Evolutionary conservation across 2,113 vertebrate species (phyloP).

Genomic region (Brachionichthys hirsutus): DNA sequence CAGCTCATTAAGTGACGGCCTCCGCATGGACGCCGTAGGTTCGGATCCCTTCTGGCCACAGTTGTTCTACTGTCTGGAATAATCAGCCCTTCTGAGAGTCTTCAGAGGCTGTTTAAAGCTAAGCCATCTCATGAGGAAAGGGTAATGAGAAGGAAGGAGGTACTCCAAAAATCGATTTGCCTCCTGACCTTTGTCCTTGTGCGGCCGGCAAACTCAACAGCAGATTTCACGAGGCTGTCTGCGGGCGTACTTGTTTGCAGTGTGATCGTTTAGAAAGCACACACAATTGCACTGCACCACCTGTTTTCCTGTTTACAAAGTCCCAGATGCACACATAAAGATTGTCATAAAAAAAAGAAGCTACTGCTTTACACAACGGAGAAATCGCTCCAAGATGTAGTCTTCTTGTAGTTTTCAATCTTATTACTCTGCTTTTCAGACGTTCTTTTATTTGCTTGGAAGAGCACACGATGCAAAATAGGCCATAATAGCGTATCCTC

Average conservation of each 20-base stretch:
- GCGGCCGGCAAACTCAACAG: slow-evolving; percentile 41
- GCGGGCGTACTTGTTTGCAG: too few relatives aligned
- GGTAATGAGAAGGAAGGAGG: slow-evolving; percentile 20
- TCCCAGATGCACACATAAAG: slow-evolving; percentile 35
- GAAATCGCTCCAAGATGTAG: too few relatives aligned
- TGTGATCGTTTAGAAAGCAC: not conserved
- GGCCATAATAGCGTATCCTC: slow-evolving; percentile 28
- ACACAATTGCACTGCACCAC: slow-evolving; percentile 19
- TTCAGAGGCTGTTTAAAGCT: slow-evolving; percentile 8
- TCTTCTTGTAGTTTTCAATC: slow-evolving; percentile 15
- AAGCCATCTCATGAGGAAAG: slow-evolving; percentile 15
- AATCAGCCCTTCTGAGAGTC: slow-evolving; percentile 29
- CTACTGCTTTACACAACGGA: not conserved
- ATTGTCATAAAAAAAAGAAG: slow-evolving; percentile 27
- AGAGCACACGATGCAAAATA: slow-evolving; percentile 37
- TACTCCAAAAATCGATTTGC: slow-evolving; percentile 42
- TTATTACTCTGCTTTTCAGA: slow-evolving; percentile 14
- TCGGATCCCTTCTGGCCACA: slow-evolving; percentile 25
- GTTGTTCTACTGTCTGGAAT: slow-evolving; percentile 30
- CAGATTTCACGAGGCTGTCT: slow-evolving; percentile 35
- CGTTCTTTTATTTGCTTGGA: slow-evolving; percentile 17
- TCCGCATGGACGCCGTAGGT: not conserved
- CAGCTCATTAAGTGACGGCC: slow-evolving; percentile 28
- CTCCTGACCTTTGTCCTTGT: slow-evolving; percentile 23
- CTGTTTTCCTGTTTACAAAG: slow-evolving; percentile 52